Evolutionary conservation across 2,888 invertebrate genomes (phyloP), one percentile per base, ranked within the genome.

Genomic region (Netelia virgata): DNA sequence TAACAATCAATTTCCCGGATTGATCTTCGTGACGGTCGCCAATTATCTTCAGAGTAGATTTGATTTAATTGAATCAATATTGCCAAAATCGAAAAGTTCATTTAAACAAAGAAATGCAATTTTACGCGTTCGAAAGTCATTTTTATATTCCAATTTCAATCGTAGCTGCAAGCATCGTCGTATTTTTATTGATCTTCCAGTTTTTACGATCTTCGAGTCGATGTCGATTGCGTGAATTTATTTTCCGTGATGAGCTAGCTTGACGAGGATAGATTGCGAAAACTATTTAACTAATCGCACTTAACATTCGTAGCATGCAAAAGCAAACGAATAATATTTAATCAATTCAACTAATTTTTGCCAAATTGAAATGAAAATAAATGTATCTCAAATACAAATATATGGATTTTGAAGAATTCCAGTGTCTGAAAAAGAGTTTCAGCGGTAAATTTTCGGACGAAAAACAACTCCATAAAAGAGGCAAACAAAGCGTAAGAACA

Each of bases 181-280:
- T 57, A 16, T n/a, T n/a, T 16, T 14, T n/a, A 16, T 1, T 6
- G 53, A 57, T 74, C 9, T 23, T 50, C 66, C 47, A 66, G 41
- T 57, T 50, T 69, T 14, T 36, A 66, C 14, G 59, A 84, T 84
- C 84, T 84, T 84, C 81, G 43, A 41, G 66, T 68, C 43, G 81
- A 63, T 36, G 81, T 28, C 36, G 20, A 63, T 47, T 11, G 41
- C 53, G 11, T 72, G 16, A 43, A 23, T 66, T 47, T 23, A 76
- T 83, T 79, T 83, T 83, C 81, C 63, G 47, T 81, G 84, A 57
- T 74, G 84, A 81, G 81, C 73, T 69, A 81, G 9, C 73, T 69
- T 68, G 18, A 18, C 57, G 66, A 73, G n/a, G 47, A 69, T 47
- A 66, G 3, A 63, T 50, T 41, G 10, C 0, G 10, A 59, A 18